A percentile compares a stretch with the other conserved stretches of the same genome.
phyloP scores from a whole-genome alignment of 2,113 vertebrate genomes.

The Crotophaga sulcirostris region DNA sequence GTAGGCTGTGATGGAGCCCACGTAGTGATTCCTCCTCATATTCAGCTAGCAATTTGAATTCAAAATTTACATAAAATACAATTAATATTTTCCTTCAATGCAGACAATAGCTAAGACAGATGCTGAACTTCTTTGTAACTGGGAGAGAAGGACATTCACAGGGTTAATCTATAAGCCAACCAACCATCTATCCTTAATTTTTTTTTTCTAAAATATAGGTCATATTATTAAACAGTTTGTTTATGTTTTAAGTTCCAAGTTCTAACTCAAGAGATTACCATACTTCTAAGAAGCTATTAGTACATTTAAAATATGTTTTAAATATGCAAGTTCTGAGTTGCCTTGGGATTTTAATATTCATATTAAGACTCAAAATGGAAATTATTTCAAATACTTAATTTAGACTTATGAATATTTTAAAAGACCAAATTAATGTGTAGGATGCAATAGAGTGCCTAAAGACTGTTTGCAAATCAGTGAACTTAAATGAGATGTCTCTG shows the following conservation, averaged over 20 bases:
- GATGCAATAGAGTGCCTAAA: conserved; percentile 1
- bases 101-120: not conserved
- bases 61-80: not conserved
- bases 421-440: conserved; percentile 21
- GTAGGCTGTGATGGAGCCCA: not conserved
- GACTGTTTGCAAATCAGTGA: conserved; percentile 19
- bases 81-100: not conserved
- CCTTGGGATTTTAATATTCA: conserved; percentile 31
- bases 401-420: conserved; percentile 59
- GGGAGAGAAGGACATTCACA: not conserved
- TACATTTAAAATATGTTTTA: not conserved
- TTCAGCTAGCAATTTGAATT: not conserved
- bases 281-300: not conserved
- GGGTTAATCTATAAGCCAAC: not conserved
- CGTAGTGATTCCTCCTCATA: not conserved
- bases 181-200: not conserved
- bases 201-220: not conserved
- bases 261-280: not conserved
- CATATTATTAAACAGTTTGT: not conserved
- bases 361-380: conserved; percentile 26
- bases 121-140: not conserved
- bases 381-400: conserved; percentile 50
- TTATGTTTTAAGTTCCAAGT: not conserved
- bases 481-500: conserved; percentile 6
- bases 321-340: not conserved